Evolutionary conservation across 1,140 invertebrate genomes (phyloP), one percentile per base, ranked within the genome.

Genomic region (Bombus balteatus): DNA sequence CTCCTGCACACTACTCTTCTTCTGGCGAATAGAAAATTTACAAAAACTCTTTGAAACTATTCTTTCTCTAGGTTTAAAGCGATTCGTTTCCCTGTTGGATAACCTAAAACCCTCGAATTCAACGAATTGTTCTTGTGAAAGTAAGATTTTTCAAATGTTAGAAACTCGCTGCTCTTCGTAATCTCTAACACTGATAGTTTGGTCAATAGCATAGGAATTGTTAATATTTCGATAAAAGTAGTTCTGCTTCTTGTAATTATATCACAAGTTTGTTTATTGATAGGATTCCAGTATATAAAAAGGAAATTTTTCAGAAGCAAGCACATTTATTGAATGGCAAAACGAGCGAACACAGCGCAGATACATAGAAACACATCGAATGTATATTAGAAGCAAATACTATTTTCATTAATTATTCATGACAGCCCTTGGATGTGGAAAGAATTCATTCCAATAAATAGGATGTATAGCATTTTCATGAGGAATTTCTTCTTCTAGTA

Each of bases 381-480:
- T 66, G 1, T 53, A 13, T n/a, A 10, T 59, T 41, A 39, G 18
- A 41, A 39, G 12, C 18, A 13, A 10, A 28, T 12, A 57, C 5
- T 53, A 47, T 41, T 25, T 41, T 34, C 8, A 22, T 47, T 32
- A 25, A 53, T 53, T 53, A 53, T 53, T 53, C 47, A 53, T 53
- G 18, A 53, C 47, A 53, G 47, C 1, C 47, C 18, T 53, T 53
- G 5, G 18, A 8, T 53, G 6, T 22, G 47, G 18, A 53, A 53
- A 53, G 18, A 53, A 53, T 53, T 53, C 47, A 22, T 53, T 53
- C 18, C 47, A 93, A 59, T 92, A 90, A n/a, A 91, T 78, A n/a
- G 75, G 39, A 6, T 43, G 68, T 41, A 72, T 39, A 59, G 22
- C 53, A 32, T 43, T 83, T 18, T 10, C 3, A 32, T 0, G 18